A percentile compares a stretch with the other conserved stretches of the same genome.
These are phyloP conservation scores for Amphiprion percula DNA, from an alignment of 2,113 vertebrate genomes.

Conservation along the genomic window DNA sequence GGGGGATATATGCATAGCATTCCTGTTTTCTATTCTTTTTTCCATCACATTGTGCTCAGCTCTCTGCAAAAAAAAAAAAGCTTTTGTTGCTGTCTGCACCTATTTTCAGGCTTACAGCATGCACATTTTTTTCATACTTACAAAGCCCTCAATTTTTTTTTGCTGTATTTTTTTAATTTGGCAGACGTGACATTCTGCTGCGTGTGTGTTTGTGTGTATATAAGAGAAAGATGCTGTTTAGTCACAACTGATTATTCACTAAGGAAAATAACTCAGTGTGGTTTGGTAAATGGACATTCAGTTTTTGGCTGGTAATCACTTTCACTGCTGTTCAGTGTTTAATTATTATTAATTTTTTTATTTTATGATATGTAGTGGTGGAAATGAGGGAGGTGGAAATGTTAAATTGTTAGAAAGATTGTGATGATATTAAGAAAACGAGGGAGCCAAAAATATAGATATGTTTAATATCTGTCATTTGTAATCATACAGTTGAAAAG, in stretches of 20 bases:
- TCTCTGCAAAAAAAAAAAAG: slow-evolving; percentile 38
- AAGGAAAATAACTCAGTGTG: slow-evolving; percentile 3
- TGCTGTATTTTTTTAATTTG: background rate
- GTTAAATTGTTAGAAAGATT: too few species aligned
- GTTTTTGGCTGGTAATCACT: background rate
- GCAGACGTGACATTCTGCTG: slow-evolving; percentile 20
- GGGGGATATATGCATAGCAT: slow-evolving; percentile 54
- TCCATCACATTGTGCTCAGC: slow-evolving; percentile 48
- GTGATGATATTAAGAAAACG: too few species aligned
- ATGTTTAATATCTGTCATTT: too few species aligned
- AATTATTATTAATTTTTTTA: too few species aligned
- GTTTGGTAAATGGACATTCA: background rate
- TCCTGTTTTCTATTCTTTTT: slow-evolving; percentile 73
- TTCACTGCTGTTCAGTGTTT: background rate
- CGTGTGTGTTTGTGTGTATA: background rate
- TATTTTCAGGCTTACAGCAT: slow-evolving; percentile 33
- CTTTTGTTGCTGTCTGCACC: slow-evolving; percentile 68
- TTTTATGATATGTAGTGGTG: too few species aligned
- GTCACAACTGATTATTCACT: background rate
- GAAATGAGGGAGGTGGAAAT: too few species aligned
- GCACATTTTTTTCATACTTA: slow-evolving; percentile 8
- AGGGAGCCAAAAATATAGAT: too few species aligned
- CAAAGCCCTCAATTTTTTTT: slow-evolving; percentile 12
- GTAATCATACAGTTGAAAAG: too few species aligned
- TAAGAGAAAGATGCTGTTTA: background rate